Percentiles rank a stretch among this genome's conserved stretches.
Conservation (phyloP, 2,113 vertebrate species). For the Ramphastos sulfuratus region DNA sequence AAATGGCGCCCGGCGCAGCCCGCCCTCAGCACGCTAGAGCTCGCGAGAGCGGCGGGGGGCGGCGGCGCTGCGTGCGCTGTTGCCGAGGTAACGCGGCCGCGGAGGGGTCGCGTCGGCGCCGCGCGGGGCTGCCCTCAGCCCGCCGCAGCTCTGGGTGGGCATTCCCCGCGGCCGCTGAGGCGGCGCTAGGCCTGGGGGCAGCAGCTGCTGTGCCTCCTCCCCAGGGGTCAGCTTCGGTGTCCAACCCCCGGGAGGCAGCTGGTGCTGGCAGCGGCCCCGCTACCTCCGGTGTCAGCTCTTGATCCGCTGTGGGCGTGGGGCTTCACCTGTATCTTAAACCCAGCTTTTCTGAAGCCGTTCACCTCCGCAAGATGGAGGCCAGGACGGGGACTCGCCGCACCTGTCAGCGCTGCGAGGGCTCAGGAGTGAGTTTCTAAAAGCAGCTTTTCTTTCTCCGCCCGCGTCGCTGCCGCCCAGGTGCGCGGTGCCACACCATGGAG, state of each 20-base stretch:
- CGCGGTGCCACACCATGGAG: slow-evolving; percentile 83
- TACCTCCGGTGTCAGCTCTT: too few species aligned
- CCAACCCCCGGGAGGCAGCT: too few species aligned
- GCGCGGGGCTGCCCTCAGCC: not conserved
- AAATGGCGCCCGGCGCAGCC: not conserved
- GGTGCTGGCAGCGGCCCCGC: not conserved
- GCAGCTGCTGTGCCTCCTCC: not conserved
- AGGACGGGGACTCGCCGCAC: rapidly evolving
- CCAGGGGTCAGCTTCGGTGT: not conserved
- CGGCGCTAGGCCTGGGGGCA: not conserved
- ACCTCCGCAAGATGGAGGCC: not conserved
- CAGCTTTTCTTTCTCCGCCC: not conserved
- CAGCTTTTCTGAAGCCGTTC: not conserved
- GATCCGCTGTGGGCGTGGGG: not conserved
- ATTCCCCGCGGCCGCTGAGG: not conserved
- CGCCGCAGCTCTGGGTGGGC: not conserved
- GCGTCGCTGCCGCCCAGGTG: not conserved
- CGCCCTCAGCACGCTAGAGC: not conserved
- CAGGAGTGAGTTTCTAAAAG: not conserved
- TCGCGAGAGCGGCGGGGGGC: not conserved
- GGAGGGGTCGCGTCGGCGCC: not conserved
- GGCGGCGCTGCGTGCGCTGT: not conserved
- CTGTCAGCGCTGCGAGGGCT: not conserved
- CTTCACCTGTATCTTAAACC: rapidly evolving
- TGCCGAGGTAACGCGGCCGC: slow-evolving; percentile 30